A percentile compares a stretch with the other conserved stretches of the same genome.
These are phyloP conservation scores for Nomada lathburiana DNA, from an alignment of 2,888 invertebrate genomes.

Conservation along the genomic window DNA sequence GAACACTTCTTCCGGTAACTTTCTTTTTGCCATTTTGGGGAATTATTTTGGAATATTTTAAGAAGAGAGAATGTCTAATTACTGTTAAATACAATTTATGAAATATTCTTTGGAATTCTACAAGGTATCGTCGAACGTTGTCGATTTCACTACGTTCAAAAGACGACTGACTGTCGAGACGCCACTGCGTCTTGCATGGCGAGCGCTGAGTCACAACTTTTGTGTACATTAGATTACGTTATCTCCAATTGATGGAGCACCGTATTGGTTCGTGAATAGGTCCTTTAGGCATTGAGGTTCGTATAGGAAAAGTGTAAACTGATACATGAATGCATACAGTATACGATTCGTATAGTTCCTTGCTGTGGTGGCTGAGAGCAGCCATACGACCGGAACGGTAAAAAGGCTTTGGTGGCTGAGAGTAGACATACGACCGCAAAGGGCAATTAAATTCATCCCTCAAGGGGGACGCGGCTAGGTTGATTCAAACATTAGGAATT, in stretches of 20 bases:
- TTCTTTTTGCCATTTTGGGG: constrained; percentile 36
- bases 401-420: constrained; percentile 35
- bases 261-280: constrained; percentile 22
- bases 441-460: background rate
- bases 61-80: constrained; percentile 21
- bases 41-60: constrained; percentile 35
- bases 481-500: too few species aligned
- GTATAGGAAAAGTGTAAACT: constrained; percentile 13
- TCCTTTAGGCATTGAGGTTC: constrained; percentile 18
- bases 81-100: constrained; percentile 27
- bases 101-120: constrained; percentile 29
- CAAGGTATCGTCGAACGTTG: constrained; percentile 22
- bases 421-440: constrained; percentile 23
- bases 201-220: constrained; percentile 11
- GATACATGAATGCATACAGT: constrained; percentile 23
- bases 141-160: constrained; percentile 12
- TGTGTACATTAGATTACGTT: constrained; percentile 8
- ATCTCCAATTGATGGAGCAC: constrained; percentile 14
- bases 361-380: constrained; percentile 26
- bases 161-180: constrained; percentile 25
- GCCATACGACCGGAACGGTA: constrained; percentile 29
- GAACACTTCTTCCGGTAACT: constrained; percentile 36
- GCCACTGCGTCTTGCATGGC: constrained; percentile 23
- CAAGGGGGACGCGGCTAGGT: too few species aligned
- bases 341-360: constrained; percentile 8